phyloP scores from a whole-genome alignment of 2,797 vertebrate species.

The Sebastes minor region DNA sequence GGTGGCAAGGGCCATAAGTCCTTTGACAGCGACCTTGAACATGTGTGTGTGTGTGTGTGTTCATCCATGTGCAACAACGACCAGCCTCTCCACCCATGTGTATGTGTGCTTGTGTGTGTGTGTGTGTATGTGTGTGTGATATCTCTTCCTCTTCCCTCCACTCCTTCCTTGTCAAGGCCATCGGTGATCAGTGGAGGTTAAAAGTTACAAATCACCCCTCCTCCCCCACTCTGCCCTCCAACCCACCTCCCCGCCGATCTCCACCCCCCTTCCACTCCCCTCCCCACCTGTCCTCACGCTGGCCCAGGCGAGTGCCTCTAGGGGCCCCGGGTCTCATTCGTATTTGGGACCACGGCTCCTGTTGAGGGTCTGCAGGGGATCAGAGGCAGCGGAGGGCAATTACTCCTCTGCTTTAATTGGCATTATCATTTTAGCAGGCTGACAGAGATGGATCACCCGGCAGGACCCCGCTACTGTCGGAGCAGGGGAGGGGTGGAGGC shows the following conservation, averaged over 20 bases:
- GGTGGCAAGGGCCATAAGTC: constrained; percentile 73
- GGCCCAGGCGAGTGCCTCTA: constrained; percentile 56
- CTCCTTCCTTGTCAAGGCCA: constrained; percentile 75
- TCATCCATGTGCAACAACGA: constrained; percentile 27
- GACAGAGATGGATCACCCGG: constrained; percentile 92
- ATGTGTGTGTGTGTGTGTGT: constrained; percentile 12
- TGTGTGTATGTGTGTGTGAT: constrained; percentile 49
- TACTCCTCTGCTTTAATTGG: constrained; percentile 95
- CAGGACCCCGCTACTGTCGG: constrained; percentile 65
- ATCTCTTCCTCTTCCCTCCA: constrained; percentile 48
- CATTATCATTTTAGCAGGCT: constrained; percentile 93
- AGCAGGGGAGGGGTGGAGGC: background rate
- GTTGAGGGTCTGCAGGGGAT: constrained; percentile 78
- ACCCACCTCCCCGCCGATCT: constrained; percentile 35
- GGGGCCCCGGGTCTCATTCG: constrained; percentile 78
- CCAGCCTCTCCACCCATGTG: constrained; percentile 10
- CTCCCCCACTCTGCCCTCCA: constrained; percentile 59
- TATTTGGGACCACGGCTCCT: constrained; percentile 82
- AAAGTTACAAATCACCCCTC: constrained; percentile 80
- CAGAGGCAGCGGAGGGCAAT: constrained; percentile 84
- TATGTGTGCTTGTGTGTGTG: constrained; percentile 28
- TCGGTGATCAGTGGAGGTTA: constrained; percentile 85
- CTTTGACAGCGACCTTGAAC: constrained; percentile 78
- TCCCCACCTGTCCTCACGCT: constrained; percentile 63
- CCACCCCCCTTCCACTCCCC: background rate